A percentile compares a stretch with the other conserved stretches of the same genome.
Evolutionary conservation across 92 coral and sea anemone species (phyloP).

Genomic region (Zoanthus gigantus): DNA sequence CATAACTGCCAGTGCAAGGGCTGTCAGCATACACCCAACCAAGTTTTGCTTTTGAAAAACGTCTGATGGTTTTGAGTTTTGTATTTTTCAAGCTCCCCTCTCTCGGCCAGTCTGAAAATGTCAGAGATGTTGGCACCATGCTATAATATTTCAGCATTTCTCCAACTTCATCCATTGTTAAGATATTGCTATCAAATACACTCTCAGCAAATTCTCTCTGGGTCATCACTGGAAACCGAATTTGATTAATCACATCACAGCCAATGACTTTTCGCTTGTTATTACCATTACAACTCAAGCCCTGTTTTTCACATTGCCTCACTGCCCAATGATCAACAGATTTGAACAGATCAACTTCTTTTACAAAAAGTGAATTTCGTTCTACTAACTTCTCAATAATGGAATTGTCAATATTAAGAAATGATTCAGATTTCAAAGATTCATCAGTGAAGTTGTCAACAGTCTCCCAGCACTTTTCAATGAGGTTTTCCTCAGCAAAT

Average conservation of each 20-base stretch:
- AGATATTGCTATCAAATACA: constrained; percentile 38
- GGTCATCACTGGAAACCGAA: constrained; percentile 64
- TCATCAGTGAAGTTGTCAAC: constrained; percentile 43
- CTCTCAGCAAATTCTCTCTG: constrained; percentile 54
- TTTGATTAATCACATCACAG: constrained; percentile 31
- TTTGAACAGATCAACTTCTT: constrained; percentile 48
- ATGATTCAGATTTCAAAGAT: constrained; percentile 46
- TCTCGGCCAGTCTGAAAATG: constrained; percentile 16
- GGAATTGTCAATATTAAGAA: constrained; percentile 35
- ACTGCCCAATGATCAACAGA: constrained; percentile 52
- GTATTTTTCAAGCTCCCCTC: constrained; percentile 27
- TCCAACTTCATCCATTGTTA: constrained; percentile 41
- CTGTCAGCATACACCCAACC: constrained; percentile 20
- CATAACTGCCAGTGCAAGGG: not conserved
- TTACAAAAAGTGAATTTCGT: constrained; percentile 46
- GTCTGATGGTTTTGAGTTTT: constrained; percentile 31
- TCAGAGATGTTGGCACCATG: constrained; percentile 3
- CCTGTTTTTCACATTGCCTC: constrained; percentile 31
- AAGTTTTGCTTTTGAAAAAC: constrained; percentile 36
- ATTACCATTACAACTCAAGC: not conserved
- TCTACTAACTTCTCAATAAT: constrained; percentile 38
- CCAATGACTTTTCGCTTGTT: constrained; percentile 49
- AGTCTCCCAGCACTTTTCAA: constrained; percentile 45
- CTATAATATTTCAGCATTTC: constrained; percentile 37
- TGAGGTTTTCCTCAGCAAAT: constrained; percentile 36